phyloP scores from a whole-genome alignment of 2,888 invertebrate genomes.

The Nomada goodeniana region DNA sequence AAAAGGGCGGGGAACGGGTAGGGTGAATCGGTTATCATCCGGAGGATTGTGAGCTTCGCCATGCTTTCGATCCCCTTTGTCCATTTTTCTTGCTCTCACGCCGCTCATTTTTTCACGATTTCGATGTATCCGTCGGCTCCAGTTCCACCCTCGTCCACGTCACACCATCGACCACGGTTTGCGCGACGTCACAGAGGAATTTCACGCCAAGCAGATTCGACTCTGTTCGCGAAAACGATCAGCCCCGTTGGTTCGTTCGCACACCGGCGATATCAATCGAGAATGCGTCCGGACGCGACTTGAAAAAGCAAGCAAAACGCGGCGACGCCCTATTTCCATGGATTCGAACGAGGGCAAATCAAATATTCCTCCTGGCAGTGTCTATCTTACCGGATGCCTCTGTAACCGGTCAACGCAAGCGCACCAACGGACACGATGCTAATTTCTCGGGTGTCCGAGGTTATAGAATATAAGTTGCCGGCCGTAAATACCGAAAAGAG shows the following conservation, averaged over 20 bases:
- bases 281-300: too few relatives aligned
- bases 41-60: slow-evolving; percentile 72
- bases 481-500: slow-evolving; percentile 75
- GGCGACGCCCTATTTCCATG: not conserved
- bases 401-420: not conserved
- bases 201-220: slow-evolving; percentile 40
- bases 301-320: too few relatives aligned
- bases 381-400: slow-evolving; percentile 40
- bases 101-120: slow-evolving; percentile 58
- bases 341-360: slow-evolving; percentile 18
- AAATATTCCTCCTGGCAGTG: slow-evolving; percentile 2
- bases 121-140: slow-evolving; percentile 46
- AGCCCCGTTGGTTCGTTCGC: slow-evolving; percentile 8
- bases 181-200: slow-evolving; percentile 63
- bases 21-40: slow-evolving; percentile 80
- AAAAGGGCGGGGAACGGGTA: slow-evolving; percentile 66
- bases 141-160: slow-evolving; percentile 49
- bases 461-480: slow-evolving; percentile 75
- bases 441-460: slow-evolving; percentile 71
- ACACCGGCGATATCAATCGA: not conserved
- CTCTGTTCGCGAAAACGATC: slow-evolving; percentile 7
- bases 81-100: slow-evolving; percentile 54
- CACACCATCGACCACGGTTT: slow-evolving; percentile 68
- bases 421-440: slow-evolving; percentile 6
- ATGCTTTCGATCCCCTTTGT: slow-evolving; percentile 56